These are phyloP conservation scores for Galeopsomyia nigrocyanea DNA, from an alignment of 2,888 invertebrate species.

Conservation along the genomic window DNA sequence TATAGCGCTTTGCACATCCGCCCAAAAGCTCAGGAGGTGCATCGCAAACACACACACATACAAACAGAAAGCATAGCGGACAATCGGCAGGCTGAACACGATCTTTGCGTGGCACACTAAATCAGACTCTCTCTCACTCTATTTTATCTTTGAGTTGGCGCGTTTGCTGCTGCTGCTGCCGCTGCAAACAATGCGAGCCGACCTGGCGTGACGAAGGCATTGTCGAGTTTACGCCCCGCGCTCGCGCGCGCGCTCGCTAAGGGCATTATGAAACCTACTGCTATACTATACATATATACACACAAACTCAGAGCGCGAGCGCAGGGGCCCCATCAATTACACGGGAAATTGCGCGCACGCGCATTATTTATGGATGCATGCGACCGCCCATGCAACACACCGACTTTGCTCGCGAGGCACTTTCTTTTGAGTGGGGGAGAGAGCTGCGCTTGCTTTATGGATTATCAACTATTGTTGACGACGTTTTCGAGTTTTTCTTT, in stretches of 20 bases:
- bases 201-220: constrained; percentile 64
- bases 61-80: too few relatives aligned
- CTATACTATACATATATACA: neutral
- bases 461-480: too few relatives aligned
- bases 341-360: constrained; percentile 65
- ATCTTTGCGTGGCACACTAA: constrained; percentile 59
- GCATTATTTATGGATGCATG: constrained; percentile 59
- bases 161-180: constrained; percentile 3
- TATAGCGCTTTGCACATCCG: too few relatives aligned
- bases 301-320: constrained; percentile 43
- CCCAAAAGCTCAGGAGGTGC: too few relatives aligned
- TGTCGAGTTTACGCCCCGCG: constrained; percentile 67
- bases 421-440: too few relatives aligned
- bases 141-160: constrained; percentile 1
- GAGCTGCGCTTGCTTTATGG: too few relatives aligned
- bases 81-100: constrained; percentile 50
- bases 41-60: too few relatives aligned
- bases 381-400: constrained; percentile 27
- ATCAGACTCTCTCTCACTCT: constrained; percentile 35
- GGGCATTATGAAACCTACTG: neutral
- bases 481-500: too few relatives aligned
- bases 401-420: too few relatives aligned
- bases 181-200: constrained; percentile 64
- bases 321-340: constrained; percentile 65
- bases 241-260: constrained; percentile 19